Percentiles rank a stretch among this genome's conserved stretches.
Evolutionary conservation across 2,888 invertebrate species (phyloP).

Genomic region (Nycteola revayana): DNA sequence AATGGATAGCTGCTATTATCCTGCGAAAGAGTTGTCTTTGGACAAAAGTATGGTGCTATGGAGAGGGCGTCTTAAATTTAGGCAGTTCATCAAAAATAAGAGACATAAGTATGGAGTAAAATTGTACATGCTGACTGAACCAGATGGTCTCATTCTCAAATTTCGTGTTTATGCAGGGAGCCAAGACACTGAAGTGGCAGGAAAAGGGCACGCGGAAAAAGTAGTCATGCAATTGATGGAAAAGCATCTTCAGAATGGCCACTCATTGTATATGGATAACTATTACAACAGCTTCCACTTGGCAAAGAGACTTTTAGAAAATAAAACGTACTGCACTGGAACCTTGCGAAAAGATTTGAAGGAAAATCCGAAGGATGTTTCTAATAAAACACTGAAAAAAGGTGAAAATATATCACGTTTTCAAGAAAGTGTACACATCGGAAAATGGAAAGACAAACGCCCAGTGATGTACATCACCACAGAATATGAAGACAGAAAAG

Average conservation of each 20-base stretch:
- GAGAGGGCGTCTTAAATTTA: slow-evolving; percentile 10
- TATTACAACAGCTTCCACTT: not conserved
- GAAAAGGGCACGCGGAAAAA: slow-evolving; percentile 12
- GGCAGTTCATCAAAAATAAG: slow-evolving; percentile 7
- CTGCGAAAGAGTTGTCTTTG: slow-evolving; percentile 17
- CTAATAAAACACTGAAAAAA: slow-evolving; percentile 2
- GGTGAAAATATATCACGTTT: slow-evolving; percentile 8
- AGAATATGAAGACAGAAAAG: slow-evolving; percentile 8
- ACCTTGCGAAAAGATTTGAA: slow-evolving; percentile 5
- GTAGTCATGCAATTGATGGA: slow-evolving; percentile 13
- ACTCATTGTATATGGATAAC: slow-evolving; percentile 3
- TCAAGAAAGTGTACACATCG: slow-evolving; percentile 13
- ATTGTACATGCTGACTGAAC: slow-evolving; percentile 19
- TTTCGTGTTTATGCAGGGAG: slow-evolving; percentile 11
- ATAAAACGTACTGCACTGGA: slow-evolving; percentile 7
- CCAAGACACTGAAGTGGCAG: slow-evolving; percentile 4
- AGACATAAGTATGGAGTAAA: slow-evolving; percentile 6
- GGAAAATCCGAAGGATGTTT: not conserved
- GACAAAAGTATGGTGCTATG: slow-evolving; percentile 24
- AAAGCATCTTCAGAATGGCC: slow-evolving; percentile 4
- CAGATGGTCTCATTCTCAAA: slow-evolving; percentile 14
- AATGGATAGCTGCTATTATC: slow-evolving; percentile 25
- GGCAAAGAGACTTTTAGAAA: too few relatives aligned
- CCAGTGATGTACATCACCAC: slow-evolving; percentile 12
- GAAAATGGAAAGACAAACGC: slow-evolving; percentile 16